Base-by-base conservation (phyloP, 2,113 vertebrate genomes). In the Sapayoa aenigma region DNA sequence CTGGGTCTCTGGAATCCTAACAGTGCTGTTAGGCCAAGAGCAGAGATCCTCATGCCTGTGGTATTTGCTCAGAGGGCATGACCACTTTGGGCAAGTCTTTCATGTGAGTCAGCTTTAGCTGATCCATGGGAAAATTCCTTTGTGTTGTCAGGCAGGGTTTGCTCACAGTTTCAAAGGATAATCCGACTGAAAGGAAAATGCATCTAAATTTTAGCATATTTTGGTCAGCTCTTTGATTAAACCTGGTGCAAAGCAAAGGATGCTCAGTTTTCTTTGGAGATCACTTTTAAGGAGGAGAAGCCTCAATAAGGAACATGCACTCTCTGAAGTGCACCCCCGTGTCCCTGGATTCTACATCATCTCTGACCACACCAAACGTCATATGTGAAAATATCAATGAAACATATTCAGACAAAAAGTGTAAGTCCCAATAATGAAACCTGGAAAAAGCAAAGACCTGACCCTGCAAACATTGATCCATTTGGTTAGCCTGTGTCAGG, bases 101-200 rank as follows among this genome's bases (percentile, higher is more conserved):
- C 97, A 98, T 98, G 97, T 98, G 98, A 98, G 97, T 98, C 98
- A 98, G 98, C 97, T 97, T 97, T 98, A 97, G 97, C 95, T 97
- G 97, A 98, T 97, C 97, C 98, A 97, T 98, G 98, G 98, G 98
- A 98, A 98, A 98, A 98, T 98, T 98, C 98, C 97, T 98, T 95
- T 95, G 96, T 97, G 98, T 98, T 98, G 98, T 98, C 97, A 98
- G 98, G 98, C 98, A 97, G 97, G 96, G 95, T 97, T 98, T 96
- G 95, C 93, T 97, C 86, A 90, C 95, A 95, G 94, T 97, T 98
- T 97, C 96, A 97, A 97, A 97, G 96, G 95, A 97, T 98, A 98
- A 98, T 98, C 97, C 37, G 5, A 78, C 75, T 91, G 93, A 97
- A 96, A 95, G 86, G 72, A 95, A 96, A 97, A 95, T 76, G 49